A percentile compares a stretch with the other conserved stretches of the same genome.
Evolutionary conservation across 2,797 vertebrate genomes (phyloP).

Genomic region (Eurystomus glaucurus): DNA sequence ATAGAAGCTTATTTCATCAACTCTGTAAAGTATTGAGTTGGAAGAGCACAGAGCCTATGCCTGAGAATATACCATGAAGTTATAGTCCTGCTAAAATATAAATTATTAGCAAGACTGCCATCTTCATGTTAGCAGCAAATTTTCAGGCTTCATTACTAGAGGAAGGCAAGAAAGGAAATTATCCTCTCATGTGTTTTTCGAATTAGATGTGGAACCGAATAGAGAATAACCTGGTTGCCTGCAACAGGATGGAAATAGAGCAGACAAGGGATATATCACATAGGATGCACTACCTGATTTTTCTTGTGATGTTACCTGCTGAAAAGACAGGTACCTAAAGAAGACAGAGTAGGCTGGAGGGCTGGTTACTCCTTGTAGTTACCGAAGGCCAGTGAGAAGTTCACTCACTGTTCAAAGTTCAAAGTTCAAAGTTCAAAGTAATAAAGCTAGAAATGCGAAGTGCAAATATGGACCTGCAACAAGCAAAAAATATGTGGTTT

Average conservation of each 20-base stretch:
- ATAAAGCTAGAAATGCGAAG: background rate
- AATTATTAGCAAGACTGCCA: background rate
- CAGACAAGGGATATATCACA: background rate
- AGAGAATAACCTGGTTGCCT: background rate
- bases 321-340: background rate
- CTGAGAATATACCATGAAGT: background rate
- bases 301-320: background rate
- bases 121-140: background rate
- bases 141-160: background rate
- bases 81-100: background rate
- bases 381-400: background rate
- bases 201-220: background rate
- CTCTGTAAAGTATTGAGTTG: constrained; percentile 27
- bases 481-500: background rate
- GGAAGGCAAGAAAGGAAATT: background rate
- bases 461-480: background rate
- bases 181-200: background rate
- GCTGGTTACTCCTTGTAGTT: background rate
- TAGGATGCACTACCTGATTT: background rate
- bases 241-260: background rate
- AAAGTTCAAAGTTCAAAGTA: background rate
- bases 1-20: background rate
- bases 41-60: background rate
- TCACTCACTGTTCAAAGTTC: too few species aligned
- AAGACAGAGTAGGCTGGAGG: background rate